phyloP scores from a whole-genome alignment of 2,797 vertebrate genomes.

The Adrianichthys oophorus region DNA sequence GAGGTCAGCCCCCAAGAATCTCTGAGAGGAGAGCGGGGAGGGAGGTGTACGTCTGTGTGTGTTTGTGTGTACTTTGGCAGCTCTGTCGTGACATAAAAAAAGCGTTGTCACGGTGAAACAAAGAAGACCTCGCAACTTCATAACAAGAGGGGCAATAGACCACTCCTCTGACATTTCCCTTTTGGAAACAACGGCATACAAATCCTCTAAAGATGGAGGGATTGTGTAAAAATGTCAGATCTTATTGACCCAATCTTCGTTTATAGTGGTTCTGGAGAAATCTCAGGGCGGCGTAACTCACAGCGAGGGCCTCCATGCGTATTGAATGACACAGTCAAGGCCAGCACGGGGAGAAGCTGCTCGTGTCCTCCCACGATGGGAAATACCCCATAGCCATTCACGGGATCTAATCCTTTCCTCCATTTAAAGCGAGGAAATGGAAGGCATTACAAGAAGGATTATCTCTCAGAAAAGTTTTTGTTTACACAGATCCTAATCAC shows the following conservation, averaged over 20 bases:
- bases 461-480: conserved; percentile 65
- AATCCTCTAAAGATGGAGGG: conserved; percentile 30
- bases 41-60: conserved; percentile 19
- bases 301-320: conserved; percentile 56
- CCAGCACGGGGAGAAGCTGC: conserved; percentile 55
- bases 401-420: conserved; percentile 56
- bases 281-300: conserved; percentile 42
- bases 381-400: conserved; percentile 67
- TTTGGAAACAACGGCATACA: conserved; percentile 18
- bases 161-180: conserved; percentile 31
- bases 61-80: conserved; percentile 17
- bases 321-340: conserved; percentile 70
- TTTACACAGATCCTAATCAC: conserved; percentile 72
- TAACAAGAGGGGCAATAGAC: conserved; percentile 30
- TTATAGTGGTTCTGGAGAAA: conserved; percentile 38
- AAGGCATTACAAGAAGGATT: conserved; percentile 59
- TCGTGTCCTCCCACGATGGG: conserved; percentile 57
- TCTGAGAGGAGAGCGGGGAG: conserved; percentile 45
- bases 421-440: conserved; percentile 47
- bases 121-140: conserved; percentile 48
- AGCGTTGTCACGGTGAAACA: conserved; percentile 40
- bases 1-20: conserved; percentile 72
- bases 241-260: conserved; percentile 29
- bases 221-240: conserved; percentile 14
- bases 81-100: conserved; percentile 44